Percentiles rank a stretch among this genome's conserved stretches.
These are phyloP conservation scores for Anoplophora glabripennis DNA, from an alignment of 1,140 invertebrate species.

Conservation along the genomic window DNA sequence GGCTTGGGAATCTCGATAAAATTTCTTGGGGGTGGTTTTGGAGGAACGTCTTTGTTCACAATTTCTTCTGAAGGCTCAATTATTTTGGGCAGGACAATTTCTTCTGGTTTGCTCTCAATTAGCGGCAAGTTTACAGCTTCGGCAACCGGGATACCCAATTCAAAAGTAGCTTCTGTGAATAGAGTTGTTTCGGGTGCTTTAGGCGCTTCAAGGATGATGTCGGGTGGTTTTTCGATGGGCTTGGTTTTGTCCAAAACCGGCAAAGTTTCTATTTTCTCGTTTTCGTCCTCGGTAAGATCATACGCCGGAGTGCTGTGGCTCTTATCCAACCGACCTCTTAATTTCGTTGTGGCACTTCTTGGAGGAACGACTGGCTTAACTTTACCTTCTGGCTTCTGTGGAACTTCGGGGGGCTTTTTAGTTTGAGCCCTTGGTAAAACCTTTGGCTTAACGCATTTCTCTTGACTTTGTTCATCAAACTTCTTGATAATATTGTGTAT, in stretches of 20 bases:
- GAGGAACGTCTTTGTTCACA: slow-evolving; percentile 40
- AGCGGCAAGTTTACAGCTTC: slow-evolving; percentile 4
- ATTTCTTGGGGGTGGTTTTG: slow-evolving; percentile 49
- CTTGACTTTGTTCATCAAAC: slow-evolving; percentile 36
- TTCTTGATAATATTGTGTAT: slow-evolving; percentile 47
- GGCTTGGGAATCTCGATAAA: slow-evolving; percentile 37
- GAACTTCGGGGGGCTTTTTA: slow-evolving; percentile 43
- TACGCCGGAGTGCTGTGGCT: slow-evolving; percentile 74
- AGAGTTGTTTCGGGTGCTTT: not conserved
- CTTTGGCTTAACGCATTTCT: slow-evolving; percentile 31
- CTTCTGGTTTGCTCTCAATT: not conserved
- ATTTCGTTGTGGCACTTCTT: slow-evolving; percentile 40
- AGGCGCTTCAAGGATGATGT: not conserved
- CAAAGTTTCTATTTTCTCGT: slow-evolving; percentile 18
- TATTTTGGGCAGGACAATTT: slow-evolving; percentile 6
- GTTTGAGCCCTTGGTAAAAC: slow-evolving; percentile 34
- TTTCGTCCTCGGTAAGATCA: slow-evolving; percentile 55
- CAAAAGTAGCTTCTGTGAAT: slow-evolving; percentile 34
- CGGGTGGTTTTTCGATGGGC: not conserved
- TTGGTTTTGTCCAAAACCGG: not conserved
- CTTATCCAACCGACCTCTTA: slow-evolving; percentile 65
- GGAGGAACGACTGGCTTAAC: slow-evolving; percentile 43
- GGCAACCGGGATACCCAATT: slow-evolving; percentile 38
- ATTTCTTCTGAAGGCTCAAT: slow-evolving; percentile 18
- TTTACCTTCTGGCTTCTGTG: slow-evolving; percentile 40